These are phyloP conservation scores for Pteromalus puparum DNA, from an alignment of 1,140 invertebrate species.

Conservation along the genomic window DNA sequence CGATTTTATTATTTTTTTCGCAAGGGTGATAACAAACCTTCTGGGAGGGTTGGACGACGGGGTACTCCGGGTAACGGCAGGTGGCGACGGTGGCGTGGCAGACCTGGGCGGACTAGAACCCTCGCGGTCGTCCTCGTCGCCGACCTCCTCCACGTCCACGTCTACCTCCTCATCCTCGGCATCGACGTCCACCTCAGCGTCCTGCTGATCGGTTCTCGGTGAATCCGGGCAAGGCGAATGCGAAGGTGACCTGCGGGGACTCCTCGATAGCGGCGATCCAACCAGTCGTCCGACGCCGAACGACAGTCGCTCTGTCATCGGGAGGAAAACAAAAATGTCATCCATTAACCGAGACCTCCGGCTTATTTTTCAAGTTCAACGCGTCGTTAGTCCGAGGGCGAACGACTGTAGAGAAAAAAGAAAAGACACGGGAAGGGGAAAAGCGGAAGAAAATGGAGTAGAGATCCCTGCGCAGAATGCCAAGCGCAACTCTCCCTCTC, in stretches of 20 bases:
- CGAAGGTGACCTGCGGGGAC: conserved; percentile 66
- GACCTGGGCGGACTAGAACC: conserved; percentile 68
- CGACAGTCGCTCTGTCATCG: conserved; percentile 68
- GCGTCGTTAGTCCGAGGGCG: neutral
- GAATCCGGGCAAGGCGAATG: conserved; percentile 69
- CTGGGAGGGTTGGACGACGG: conserved; percentile 73
- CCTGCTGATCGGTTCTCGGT: conserved; percentile 64
- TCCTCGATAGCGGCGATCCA: conserved; percentile 70
- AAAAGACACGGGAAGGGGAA: neutral
- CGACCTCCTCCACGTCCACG: conserved; percentile 73
- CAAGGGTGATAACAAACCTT: conserved; percentile 60
- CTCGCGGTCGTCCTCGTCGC: conserved; percentile 72
- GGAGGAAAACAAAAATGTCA: neutral
- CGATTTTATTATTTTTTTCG: neutral
- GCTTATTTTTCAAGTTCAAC: neutral
- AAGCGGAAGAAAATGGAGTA: conserved; percentile 8
- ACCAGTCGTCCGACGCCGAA: conserved; percentile 73
- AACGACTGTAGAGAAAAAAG: neutral
- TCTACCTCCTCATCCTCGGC: conserved; percentile 71
- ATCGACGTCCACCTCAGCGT: conserved; percentile 70
- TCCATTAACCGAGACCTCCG: neutral
- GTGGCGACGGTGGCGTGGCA: conserved; percentile 66
- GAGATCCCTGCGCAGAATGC: neutral
- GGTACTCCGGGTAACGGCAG: conserved; percentile 42
- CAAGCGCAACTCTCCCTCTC: neutral